phyloP scores from a whole-genome alignment of 2,797 vertebrate species.

The Monodelphis domestica region DNA sequence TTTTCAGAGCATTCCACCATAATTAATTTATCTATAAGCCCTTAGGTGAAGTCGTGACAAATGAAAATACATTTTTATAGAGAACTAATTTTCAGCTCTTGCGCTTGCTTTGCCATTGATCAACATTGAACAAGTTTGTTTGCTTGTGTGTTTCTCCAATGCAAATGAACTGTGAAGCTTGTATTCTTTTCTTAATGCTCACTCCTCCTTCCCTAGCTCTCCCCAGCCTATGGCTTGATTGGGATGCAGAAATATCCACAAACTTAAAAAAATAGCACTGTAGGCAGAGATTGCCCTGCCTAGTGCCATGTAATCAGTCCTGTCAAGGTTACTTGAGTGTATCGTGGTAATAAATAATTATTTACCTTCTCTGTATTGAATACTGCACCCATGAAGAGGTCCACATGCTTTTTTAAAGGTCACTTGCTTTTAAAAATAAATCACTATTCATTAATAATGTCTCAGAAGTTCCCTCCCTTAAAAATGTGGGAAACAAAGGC shows the following conservation, averaged over 20 bases:
- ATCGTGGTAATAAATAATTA: not conserved
- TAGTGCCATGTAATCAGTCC: not conserved
- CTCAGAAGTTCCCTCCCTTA: not conserved
- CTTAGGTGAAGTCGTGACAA: not conserved
- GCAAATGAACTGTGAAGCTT: not conserved
- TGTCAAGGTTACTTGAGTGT: not conserved
- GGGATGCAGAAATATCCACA: not conserved
- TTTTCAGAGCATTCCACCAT: not conserved
- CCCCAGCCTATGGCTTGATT: not conserved
- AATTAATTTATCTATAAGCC: not conserved
- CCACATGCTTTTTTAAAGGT: not conserved
- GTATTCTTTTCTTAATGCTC: not conserved
- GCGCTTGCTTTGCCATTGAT: not conserved
- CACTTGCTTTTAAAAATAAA: not conserved
- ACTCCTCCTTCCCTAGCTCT: too few species aligned
- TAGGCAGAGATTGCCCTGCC: too few species aligned
- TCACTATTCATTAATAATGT: not conserved
- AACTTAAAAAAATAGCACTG: not conserved
- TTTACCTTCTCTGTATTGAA: not conserved
- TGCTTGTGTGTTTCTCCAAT: not conserved
- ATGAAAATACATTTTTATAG: not conserved
- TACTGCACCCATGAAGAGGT: not conserved
- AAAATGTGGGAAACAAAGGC: not conserved
- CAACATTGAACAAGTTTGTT: not conserved
- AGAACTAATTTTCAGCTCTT: not conserved